Percentiles rank a stretch among this genome's conserved stretches.
Conservation (phyloP, 2,113 vertebrate genomes). For the Alces alces region DNA sequence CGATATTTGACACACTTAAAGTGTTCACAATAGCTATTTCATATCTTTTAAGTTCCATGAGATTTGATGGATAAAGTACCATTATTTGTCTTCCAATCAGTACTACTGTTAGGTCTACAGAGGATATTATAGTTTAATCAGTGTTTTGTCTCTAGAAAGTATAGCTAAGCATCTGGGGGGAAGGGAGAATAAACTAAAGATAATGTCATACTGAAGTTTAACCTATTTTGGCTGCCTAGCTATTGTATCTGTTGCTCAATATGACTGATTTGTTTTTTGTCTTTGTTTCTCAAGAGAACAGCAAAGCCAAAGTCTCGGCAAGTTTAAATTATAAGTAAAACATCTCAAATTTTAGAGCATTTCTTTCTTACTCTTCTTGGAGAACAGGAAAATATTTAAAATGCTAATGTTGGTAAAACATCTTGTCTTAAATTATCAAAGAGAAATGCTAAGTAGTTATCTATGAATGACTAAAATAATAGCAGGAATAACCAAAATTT, state of each 20-base stretch:
- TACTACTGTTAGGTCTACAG: background rate
- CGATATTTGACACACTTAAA: background rate
- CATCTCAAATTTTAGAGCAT: background rate
- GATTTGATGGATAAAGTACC: background rate
- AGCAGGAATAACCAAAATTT: background rate
- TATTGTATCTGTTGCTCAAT: background rate
- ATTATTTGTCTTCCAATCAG: background rate
- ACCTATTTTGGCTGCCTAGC: background rate
- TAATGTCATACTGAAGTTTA: background rate
- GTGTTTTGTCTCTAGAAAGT: background rate
- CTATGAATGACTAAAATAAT: background rate
- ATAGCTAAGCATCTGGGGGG: background rate
- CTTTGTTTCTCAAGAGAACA: background rate
- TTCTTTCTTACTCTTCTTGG: background rate
- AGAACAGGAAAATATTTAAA: conserved; percentile 7
- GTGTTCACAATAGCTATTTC: background rate
- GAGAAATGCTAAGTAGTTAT: background rate
- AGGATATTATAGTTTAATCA: background rate
- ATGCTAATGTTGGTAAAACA: background rate
- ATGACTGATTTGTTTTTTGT: background rate
- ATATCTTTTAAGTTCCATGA: conserved; percentile 8
- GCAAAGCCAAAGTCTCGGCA: background rate
- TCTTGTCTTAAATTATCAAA: conserved; percentile 5
- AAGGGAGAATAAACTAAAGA: background rate
- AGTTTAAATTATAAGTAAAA: background rate